Percentiles rank a stretch among this genome's conserved stretches.
These are phyloP conservation scores for Amphiprion ocellaris DNA, from an alignment of 2,113 vertebrate genomes.

Conservation along the genomic window DNA sequence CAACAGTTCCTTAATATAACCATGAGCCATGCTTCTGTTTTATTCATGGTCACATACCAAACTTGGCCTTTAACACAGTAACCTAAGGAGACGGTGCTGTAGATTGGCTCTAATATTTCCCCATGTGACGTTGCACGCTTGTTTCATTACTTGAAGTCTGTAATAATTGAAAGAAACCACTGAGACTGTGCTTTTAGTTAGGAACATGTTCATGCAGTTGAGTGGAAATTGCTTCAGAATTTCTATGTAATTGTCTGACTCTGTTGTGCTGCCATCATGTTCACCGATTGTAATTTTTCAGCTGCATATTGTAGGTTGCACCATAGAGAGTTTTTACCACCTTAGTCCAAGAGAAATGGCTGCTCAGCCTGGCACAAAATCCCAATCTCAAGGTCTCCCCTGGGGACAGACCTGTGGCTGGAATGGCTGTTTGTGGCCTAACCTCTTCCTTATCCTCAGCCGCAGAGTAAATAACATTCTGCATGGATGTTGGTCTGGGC, in stretches of 20 bases:
- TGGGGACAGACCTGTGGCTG: conserved; percentile 60
- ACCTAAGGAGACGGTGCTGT: conserved; percentile 4
- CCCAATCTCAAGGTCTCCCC: conserved; percentile 46
- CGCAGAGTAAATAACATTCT: conserved; percentile 67
- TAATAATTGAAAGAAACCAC: conserved; percentile 4
- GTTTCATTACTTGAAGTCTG: background rate
- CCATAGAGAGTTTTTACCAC: conserved; percentile 24
- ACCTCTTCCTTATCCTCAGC: conserved; percentile 64
- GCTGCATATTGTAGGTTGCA: conserved; percentile 24
- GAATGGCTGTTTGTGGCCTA: conserved; percentile 49
- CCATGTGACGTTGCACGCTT: background rate
- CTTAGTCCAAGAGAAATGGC: conserved; percentile 49
- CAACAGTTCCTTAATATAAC: conserved; percentile 35
- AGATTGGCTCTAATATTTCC: conserved; percentile 3
- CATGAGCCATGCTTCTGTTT: conserved; percentile 27
- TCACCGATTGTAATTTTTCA: conserved; percentile 10
- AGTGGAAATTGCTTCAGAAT: background rate
- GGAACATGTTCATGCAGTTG: background rate
- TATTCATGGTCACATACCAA: conserved; percentile 49
- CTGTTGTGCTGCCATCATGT: conserved; percentile 27
- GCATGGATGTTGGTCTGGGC: conserved; percentile 56
- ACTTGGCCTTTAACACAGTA: conserved; percentile 44
- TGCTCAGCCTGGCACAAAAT: conserved; percentile 66
- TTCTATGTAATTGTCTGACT: background rate
- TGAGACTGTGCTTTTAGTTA: background rate